Percentiles rank a stretch among this genome's conserved stretches.
Conservation (phyloP, 2,797 vertebrate species). For the Taeniopygia guttata region DNA sequence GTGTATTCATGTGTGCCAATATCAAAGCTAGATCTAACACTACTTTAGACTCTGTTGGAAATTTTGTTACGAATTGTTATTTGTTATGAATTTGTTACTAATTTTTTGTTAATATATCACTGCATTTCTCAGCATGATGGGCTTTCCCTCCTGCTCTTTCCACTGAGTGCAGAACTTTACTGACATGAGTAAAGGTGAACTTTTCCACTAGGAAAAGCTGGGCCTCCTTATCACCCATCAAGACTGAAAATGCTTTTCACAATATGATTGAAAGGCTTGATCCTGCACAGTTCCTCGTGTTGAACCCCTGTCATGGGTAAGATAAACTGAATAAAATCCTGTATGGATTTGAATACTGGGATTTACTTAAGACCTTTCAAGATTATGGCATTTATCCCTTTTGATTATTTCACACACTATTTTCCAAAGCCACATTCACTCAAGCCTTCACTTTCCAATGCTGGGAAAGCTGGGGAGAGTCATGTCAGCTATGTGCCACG, state of each 20-base stretch:
- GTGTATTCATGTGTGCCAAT: neutral
- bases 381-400: neutral
- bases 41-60: neutral
- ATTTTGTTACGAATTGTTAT: neutral
- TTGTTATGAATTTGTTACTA: neutral
- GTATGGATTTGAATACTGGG: neutral
- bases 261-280: neutral
- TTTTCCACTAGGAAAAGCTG: neutral
- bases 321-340: neutral
- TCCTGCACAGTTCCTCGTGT: neutral
- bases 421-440: neutral
- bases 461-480: neutral
- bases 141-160: neutral
- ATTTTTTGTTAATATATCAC: neutral
- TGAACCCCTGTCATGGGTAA: neutral
- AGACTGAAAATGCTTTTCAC: neutral
- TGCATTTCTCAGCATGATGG: neutral
- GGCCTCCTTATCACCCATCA: neutral
- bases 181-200: neutral
- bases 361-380: neutral
- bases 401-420: neutral
- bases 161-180: neutral
- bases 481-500: neutral
- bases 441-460: neutral
- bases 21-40: neutral